These are phyloP conservation scores for Lanistes nyassanus DNA, from an alignment of 1,140 invertebrate species.

Conservation along the genomic window DNA sequence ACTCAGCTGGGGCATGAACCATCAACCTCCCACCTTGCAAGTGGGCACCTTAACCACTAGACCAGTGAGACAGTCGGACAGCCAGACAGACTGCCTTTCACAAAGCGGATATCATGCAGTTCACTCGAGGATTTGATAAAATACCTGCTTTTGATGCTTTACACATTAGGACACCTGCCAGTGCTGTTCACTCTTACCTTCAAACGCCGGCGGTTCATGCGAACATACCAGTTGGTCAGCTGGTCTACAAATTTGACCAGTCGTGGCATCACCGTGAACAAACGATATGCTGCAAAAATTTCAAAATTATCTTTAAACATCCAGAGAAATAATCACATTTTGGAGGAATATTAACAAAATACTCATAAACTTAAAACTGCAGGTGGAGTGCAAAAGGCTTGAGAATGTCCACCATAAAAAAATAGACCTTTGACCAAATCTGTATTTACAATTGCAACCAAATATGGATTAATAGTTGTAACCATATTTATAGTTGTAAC, in stretches of 20 bases:
- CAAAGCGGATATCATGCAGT: background rate
- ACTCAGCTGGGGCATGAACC: too few species aligned
- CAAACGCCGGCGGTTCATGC: conserved; percentile 93
- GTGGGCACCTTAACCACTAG: too few species aligned
- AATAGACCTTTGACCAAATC: too few species aligned
- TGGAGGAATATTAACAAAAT: too few species aligned
- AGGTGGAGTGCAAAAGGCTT: background rate
- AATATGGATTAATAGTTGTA: too few species aligned
- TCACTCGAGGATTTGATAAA: background rate
- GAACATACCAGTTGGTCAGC: conserved; percentile 98
- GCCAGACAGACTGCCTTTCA: too few species aligned
- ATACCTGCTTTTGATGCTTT: background rate
- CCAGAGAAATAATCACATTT: background rate
- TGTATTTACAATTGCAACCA: too few species aligned
- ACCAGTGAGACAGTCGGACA: too few species aligned
- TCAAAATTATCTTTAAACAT: conserved; percentile 16
- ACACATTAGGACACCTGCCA: background rate
- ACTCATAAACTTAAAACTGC: conserved; percentile 5
- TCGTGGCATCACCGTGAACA: conserved; percentile 95
- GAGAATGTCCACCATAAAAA: too few species aligned
- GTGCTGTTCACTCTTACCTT: conserved; percentile 67
- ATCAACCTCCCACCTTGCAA: too few species aligned
- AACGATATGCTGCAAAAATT: conserved; percentile 77
- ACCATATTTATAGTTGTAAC: too few species aligned
- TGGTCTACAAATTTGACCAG: conserved; percentile 97